phyloP scores from a whole-genome alignment of 2,888 invertebrate species.

The Julus scandinavius region DNA sequence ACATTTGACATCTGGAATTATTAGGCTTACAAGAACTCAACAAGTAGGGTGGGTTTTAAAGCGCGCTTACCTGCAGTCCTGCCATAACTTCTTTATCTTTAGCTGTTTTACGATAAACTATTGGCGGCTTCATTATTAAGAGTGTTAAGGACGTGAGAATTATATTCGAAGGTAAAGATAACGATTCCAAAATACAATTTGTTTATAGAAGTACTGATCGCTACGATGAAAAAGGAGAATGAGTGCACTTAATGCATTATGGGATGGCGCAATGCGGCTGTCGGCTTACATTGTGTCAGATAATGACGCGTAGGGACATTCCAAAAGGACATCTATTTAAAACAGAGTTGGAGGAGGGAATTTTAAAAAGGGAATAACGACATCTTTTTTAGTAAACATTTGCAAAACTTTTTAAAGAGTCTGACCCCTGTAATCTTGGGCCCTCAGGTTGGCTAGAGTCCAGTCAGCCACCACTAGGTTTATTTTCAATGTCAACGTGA shows the following conservation, averaged over 20 bases:
- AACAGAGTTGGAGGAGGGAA: too few species aligned
- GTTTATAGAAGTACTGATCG: background rate
- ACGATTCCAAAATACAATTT: background rate
- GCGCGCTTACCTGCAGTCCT: conserved; percentile 8
- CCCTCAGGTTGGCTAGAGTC: too few species aligned
- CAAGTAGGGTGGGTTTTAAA: background rate
- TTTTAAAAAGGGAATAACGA: too few species aligned
- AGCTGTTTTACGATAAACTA: conserved; percentile 49
- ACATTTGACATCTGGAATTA: background rate
- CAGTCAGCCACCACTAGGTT: too few species aligned
- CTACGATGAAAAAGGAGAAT: background rate
- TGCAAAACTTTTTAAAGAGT: too few species aligned
- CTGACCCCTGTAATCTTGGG: too few species aligned
- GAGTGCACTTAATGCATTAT: background rate
- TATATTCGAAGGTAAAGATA: background rate
- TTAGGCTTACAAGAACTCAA: conserved; percentile 9
- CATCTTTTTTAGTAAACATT: too few species aligned
- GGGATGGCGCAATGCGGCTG: background rate
- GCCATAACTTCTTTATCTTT: conserved; percentile 40
- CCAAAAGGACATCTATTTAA: too few species aligned
- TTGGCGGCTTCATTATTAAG: conserved; percentile 47
- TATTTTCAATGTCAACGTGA: too few species aligned
- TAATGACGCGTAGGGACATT: too few species aligned
- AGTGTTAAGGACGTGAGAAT: background rate
- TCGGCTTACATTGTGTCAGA: background rate